Evolutionary conservation across 2,888 invertebrate species (phyloP), one percentile per base, ranked within the genome.

Genomic region (Plebejus argus): DNA sequence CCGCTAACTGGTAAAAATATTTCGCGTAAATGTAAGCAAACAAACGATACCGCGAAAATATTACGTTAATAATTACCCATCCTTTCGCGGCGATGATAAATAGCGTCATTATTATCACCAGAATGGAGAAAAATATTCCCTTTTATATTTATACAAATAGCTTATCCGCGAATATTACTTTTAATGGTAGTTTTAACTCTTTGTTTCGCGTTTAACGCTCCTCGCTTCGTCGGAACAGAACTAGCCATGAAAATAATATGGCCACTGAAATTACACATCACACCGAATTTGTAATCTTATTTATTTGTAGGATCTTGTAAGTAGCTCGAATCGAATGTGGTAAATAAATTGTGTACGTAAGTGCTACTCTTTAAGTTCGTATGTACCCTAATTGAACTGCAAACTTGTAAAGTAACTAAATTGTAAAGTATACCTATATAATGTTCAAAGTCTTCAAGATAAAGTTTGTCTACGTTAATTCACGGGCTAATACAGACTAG

Each of bases 81-180:
- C 92, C 91, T 89, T 91, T 92, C 87, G 87, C 89, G 88, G 86
- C 87, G 85, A 88, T 93, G 93, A 94, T 92, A 93, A 93, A 94
- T 93, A 90, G 91, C 90, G 87, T 90, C 90, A 91, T 93, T 93
- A 93, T 91, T 91, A 91, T 92, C 90, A 90, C 90, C 88, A 90
- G 86, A 86, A 86, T 85, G 85, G 88, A 91, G 90, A 91, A 91
- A 91, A 92, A 92, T 91, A 89, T 87, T 86, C 84, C 85, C 88
- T 88, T 90, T 87, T 87, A 91, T 92, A 91, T 91, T 92, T 91
- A 92, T 91, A 91, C 90, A 91, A 91, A 77, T 77, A 72, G 77
- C 77, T 77, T 77, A 77, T 72, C 58, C 72, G 58, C 77, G 71
- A 72, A 77, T 77, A 77, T 77, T 77, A 72, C 28, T 77, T 71